Evolutionary conservation across 2,113 vertebrate species (phyloP), one percentile per base, ranked within the genome.

Genomic region (Hemichromis elongatus): DNA sequence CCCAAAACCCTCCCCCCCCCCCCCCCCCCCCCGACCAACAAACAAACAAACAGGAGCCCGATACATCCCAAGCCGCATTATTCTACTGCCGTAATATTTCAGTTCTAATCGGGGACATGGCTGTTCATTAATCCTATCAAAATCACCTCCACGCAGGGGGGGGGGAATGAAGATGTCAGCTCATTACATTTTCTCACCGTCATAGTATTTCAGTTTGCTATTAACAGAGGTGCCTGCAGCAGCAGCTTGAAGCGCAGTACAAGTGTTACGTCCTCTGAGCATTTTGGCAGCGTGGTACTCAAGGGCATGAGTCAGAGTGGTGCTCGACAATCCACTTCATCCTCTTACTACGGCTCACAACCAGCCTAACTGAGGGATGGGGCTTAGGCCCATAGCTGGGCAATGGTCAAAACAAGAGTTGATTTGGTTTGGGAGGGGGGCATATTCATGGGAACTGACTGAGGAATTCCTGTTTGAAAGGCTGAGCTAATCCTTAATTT

Each of bases 401-500:
- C 63, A 66, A 81, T 30, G 90, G 93, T 82, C 90, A 88, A 92
- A 92, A 91, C 70, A 1, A 1, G 68, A 92, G 86, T 59, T 88
- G 91, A 93, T 93, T 93, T 94, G 89, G 85, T 90, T 92, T 84
- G 63, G 82, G 89, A 75, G 90, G 61, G 61, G 84, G 84, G 53
- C 63, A 90, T 89, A 91, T 92, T 92, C 92, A 94, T 92, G 90
- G 86, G 78, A 91, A 92, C 88, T 75, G 87, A 84, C 77, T 73
- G 89, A 89, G 90, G 88, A 94, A 92, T 94, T 90, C 85, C 89
- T 90, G 80, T 90, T 91, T 92, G 91, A 95, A 95, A 94, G 87
- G 89, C 92, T 78, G 82, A 83, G 86, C 90, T 96, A 96, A 96
- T 96, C 95, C 94, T 90, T 95, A 94, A 95, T 95, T 95, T 95